Conservation (phyloP, 2,113 vertebrate genomes). For the Lophura nycthemera region DNA sequence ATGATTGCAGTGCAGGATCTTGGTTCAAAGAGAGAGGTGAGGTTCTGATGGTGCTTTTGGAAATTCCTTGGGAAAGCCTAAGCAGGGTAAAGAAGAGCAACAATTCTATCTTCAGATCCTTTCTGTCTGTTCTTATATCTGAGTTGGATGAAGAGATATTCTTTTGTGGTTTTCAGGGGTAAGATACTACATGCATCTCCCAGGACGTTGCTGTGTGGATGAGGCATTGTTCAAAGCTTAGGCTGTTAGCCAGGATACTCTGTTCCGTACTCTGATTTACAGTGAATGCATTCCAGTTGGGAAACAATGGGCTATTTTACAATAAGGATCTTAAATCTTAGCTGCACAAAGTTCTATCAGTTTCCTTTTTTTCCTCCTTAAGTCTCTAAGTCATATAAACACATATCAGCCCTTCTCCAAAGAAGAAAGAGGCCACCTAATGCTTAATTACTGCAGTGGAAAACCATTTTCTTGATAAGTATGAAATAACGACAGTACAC, state of each 20-base stretch:
- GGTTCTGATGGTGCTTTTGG: neutral
- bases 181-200: neutral
- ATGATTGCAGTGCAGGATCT: neutral
- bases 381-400: neutral
- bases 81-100: neutral
- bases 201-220: neutral
- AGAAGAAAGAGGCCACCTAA: slow-evolving; percentile 47
- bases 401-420: neutral
- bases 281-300: neutral
- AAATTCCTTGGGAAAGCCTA: neutral
- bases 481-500: neutral
- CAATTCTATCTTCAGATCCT: neutral
- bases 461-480: neutral
- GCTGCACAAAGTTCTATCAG: neutral
- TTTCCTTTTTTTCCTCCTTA: neutral
- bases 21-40: neutral
- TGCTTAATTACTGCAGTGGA: neutral
- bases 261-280: neutral
- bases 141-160: neutral
- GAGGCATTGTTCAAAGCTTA: neutral
- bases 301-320: neutral
- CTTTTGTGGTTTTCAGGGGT: neutral
- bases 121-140: neutral
- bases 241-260: neutral
- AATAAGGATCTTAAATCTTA: neutral